Base-by-base conservation (phyloP, 1,140 invertebrate genomes). In the Hyposmocoma kahamanoa region DNA sequence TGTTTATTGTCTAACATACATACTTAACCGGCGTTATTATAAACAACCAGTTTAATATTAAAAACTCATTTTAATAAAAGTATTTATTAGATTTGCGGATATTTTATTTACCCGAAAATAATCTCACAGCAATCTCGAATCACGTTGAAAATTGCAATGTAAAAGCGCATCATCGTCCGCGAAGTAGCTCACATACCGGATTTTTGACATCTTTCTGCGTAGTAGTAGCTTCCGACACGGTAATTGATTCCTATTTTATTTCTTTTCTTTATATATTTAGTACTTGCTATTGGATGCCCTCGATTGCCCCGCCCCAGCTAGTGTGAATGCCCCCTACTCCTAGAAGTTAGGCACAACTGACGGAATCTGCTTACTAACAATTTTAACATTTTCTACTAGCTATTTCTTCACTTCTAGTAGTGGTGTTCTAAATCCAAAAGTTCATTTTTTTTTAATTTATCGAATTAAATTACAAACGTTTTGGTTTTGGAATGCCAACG, bases 181-280 rank as follows among this genome's bases (percentile, higher is more conserved):
- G 68, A 49, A 59, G 59, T 75, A 71, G 82, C 82, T 85, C 82
- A 85, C 82, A 85, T 85, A 83, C 79, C 76, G 78, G 82, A 83
- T 62, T 56, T 54, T 73, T 69, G 61, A 59, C 61, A 46, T 62
- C 57, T 56, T 49, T n/a, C n/a, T 66, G 61, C 68, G 74, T 84
- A 82, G 82, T 65, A 54, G 62, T 79, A 80, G 79, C 61, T 80
- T 70, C 67, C 55, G 52, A 77, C 77, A 74, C 78, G 75, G 64
- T 78, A 72, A 67, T 72, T 77, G 13, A 42, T 50, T 48, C 44
- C 34, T 56, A 45, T 50, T 77, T 67, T 67, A 48, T 62, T 62
- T 59, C 60, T 67, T 65, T 70, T 60, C 53, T 66, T 69, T 65
- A 62, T 62, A 68, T 66, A 67, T 72, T 64, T 73, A 81, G 76